These are phyloP conservation scores for Nephrocerus scutellatus DNA, from an alignment of 2,888 invertebrate species.

Conservation along the genomic window DNA sequence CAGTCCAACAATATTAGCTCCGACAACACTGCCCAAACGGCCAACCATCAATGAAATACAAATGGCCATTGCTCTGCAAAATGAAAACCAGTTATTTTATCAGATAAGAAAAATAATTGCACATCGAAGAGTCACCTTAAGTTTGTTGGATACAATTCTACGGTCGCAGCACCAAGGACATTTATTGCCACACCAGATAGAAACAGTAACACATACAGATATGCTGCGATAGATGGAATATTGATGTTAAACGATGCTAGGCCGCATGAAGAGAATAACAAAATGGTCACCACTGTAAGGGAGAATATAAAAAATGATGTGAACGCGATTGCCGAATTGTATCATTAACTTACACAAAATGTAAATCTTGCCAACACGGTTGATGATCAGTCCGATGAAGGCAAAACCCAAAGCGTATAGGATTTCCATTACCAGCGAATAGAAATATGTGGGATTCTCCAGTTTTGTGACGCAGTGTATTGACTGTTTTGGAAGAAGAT, in stretches of 20 bases:
- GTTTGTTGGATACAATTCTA: constrained; percentile 41
- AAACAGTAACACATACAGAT: constrained; percentile 33
- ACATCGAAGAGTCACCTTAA: constrained; percentile 30
- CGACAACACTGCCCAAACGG: constrained; percentile 49
- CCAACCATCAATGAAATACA: constrained; percentile 52
- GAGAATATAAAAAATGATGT: constrained; percentile 2
- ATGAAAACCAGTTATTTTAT: neutral
- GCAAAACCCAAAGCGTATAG: constrained; percentile 33
- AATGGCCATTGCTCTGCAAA: constrained; percentile 50
- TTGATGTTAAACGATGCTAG: constrained; percentile 27
- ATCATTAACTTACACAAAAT: constrained; percentile 31
- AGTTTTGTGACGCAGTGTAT: constrained; percentile 29
- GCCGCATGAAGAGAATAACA: constrained; percentile 29
- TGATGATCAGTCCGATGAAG: constrained; percentile 35
- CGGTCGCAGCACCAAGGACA: constrained; percentile 36
- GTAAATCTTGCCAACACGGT: constrained; percentile 34
- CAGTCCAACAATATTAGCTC: constrained; percentile 48
- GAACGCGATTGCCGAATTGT: neutral
- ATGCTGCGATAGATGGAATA: constrained; percentile 29
- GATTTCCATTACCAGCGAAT: constrained; percentile 33
- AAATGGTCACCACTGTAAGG: constrained; percentile 26
- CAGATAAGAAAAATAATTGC: neutral
- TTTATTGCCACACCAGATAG: constrained; percentile 31
- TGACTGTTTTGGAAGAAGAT: constrained; percentile 16
- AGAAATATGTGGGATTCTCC: constrained; percentile 32